Evolutionary conservation across 2,797 vertebrate species (phyloP).

Genomic region (Melanogrammus aeglefinus): DNA sequence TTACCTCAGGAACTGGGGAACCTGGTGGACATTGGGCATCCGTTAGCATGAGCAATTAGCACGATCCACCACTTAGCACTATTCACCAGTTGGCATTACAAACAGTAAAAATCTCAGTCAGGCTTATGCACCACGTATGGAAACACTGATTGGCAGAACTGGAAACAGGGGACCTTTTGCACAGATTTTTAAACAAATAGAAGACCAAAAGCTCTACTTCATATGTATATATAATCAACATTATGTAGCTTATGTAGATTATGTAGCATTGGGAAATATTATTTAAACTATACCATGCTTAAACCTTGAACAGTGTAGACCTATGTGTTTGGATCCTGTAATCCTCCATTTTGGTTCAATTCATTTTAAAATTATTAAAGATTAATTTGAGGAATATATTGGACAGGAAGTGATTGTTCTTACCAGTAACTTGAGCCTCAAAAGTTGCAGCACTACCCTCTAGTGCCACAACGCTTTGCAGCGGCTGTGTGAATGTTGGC

Average conservation of each 20-base stretch:
- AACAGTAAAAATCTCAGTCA: neutral
- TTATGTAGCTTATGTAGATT: neutral
- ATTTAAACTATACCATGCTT: neutral
- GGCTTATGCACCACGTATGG: neutral
- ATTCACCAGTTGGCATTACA: neutral
- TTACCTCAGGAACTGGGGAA: constrained; percentile 98
- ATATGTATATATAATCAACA: no score
- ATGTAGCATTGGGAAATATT: neutral
- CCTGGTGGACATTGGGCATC: constrained; percentile 63
- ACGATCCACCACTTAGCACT: neutral
- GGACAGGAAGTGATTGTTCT: constrained; percentile 53
- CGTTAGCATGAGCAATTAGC: neutral
- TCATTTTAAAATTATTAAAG: neutral
- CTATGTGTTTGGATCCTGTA: neutral
- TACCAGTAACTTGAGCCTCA: constrained; percentile 97
- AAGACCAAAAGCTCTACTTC: neutral
- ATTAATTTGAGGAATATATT: neutral
- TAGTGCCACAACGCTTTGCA: constrained; percentile 93
- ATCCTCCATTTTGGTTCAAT: neutral
- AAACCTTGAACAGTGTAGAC: neutral
- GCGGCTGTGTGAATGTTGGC: constrained; percentile 93
- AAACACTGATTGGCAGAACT: neutral
- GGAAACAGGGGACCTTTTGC: neutral
- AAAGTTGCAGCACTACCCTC: constrained; percentile 99
- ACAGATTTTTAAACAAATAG: neutral